Conservation (phyloP, 2,888 invertebrate species). For the Gymnocheta viridis region DNA sequence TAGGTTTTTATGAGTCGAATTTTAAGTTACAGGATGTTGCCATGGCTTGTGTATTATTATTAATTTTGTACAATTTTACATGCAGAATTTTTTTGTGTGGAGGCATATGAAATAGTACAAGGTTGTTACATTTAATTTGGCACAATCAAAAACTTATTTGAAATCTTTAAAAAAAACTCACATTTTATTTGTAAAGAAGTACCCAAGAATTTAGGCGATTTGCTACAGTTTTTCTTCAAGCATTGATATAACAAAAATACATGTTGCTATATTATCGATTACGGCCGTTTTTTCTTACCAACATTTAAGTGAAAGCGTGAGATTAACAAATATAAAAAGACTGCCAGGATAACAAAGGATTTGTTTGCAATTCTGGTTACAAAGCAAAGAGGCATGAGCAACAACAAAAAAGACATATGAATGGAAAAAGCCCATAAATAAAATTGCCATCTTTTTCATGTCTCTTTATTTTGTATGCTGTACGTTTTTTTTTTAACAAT, state of each 20-base stretch:
- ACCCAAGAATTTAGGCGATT: too few relatives aligned
- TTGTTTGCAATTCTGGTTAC: not conserved
- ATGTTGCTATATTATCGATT: not conserved
- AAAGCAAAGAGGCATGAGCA: not conserved
- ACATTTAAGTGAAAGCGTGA: not conserved
- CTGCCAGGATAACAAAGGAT: not conserved
- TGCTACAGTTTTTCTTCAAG: too few relatives aligned
- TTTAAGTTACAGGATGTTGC: conserved; percentile 46
- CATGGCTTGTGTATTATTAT: not conserved
- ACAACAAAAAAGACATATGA: not conserved
- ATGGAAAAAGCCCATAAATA: not conserved
- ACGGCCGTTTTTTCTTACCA: not conserved
- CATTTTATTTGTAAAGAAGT: too few relatives aligned
- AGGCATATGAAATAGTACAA: too few relatives aligned
- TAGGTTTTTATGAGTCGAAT: conserved; percentile 1
- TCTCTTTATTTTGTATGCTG: not conserved
- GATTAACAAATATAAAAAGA: not conserved
- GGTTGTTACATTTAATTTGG: too few relatives aligned
- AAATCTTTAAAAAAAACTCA: too few relatives aligned
- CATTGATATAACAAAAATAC: too few relatives aligned
- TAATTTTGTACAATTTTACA: not conserved
- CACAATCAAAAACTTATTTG: too few relatives aligned
- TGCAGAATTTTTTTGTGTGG: too few relatives aligned
- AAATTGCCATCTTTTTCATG: not conserved
- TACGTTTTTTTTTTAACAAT: not conserved